Evolutionary conservation across 2,888 invertebrate species (phyloP).

Genomic region (Zhuqinia jingwanae): DNA sequence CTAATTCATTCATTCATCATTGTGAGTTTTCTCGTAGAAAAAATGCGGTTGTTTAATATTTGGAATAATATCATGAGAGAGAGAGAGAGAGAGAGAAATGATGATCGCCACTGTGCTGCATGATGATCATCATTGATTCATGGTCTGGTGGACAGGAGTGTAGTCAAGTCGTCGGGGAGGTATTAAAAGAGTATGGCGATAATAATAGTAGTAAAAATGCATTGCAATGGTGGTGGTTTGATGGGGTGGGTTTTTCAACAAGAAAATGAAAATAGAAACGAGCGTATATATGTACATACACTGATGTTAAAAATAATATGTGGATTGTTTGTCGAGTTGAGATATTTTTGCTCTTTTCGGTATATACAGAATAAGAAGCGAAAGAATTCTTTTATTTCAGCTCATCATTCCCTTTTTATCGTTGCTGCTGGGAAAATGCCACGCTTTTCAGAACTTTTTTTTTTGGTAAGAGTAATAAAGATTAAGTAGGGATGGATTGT

Average conservation of each 20-base stretch:
- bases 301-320: neutral
- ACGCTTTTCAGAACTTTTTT: constrained; percentile 56
- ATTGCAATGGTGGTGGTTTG: constrained; percentile 20
- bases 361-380: constrained; percentile 29
- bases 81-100: constrained; percentile 7
- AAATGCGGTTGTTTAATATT: constrained; percentile 57
- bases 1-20: constrained; percentile 68
- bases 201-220: neutral
- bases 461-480: constrained; percentile 18
- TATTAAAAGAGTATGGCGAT: neutral
- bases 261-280: constrained; percentile 4
- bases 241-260: constrained; percentile 13
- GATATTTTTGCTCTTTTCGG: constrained; percentile 21
- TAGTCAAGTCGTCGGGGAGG: neutral
- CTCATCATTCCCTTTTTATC: constrained; percentile 4
- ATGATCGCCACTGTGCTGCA: constrained; percentile 47
- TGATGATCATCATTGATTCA: constrained; percentile 72
- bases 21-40: constrained; percentile 33
- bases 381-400: neutral
- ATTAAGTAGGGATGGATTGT: constrained; percentile 20
- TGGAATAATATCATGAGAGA: no score
- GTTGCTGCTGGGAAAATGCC: constrained; percentile 71
- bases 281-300: no score
- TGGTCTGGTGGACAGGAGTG: constrained; percentile 71
- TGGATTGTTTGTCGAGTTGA: constrained; percentile 19